Percentiles rank a stretch among this genome's conserved stretches.
Evolutionary conservation across 2,888 invertebrate species (phyloP).

Genomic region (Hemicrepidius hirtus): DNA sequence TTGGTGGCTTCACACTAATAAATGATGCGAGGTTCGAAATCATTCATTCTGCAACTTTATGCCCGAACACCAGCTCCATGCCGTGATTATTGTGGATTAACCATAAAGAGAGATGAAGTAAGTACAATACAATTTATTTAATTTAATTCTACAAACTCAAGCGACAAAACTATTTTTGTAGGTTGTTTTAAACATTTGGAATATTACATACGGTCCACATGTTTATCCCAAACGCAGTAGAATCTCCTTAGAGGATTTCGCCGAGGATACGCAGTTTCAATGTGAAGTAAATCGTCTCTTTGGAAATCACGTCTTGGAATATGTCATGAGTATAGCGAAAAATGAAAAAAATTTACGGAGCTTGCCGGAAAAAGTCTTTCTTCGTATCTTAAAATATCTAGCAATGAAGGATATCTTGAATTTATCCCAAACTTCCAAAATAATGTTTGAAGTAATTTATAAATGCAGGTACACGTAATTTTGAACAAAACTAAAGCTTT

Average conservation of each 20-base stretch:
- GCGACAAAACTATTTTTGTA: constrained; percentile 46
- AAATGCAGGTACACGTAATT: constrained; percentile 35
- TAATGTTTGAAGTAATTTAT: constrained; percentile 61
- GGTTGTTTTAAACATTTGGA: constrained; percentile 63
- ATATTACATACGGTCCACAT: constrained; percentile 62
- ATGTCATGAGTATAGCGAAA: constrained; percentile 50
- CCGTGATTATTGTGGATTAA: constrained; percentile 68
- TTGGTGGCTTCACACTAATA: background rate
- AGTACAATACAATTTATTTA: constrained; percentile 41
- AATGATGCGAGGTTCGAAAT: background rate
- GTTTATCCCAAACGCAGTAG: constrained; percentile 60
- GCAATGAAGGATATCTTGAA: constrained; percentile 59
- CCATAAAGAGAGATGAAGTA: constrained; percentile 63
- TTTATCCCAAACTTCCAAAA: constrained; percentile 61
- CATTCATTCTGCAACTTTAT: constrained; percentile 63
- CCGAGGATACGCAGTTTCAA: constrained; percentile 59
- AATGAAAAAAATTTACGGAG: constrained; percentile 55
- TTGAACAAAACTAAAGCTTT: constrained; percentile 21
- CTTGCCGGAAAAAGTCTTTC: constrained; percentile 62
- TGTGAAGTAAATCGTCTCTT: constrained; percentile 63
- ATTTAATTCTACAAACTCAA: background rate
- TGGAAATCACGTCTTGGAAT: constrained; percentile 57
- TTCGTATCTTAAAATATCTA: constrained; percentile 58
- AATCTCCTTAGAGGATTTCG: constrained; percentile 59
- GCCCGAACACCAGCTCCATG: constrained; percentile 64